Base-by-base conservation (phyloP, 2,888 invertebrate genomes). In the Trachelus tabidus region DNA sequence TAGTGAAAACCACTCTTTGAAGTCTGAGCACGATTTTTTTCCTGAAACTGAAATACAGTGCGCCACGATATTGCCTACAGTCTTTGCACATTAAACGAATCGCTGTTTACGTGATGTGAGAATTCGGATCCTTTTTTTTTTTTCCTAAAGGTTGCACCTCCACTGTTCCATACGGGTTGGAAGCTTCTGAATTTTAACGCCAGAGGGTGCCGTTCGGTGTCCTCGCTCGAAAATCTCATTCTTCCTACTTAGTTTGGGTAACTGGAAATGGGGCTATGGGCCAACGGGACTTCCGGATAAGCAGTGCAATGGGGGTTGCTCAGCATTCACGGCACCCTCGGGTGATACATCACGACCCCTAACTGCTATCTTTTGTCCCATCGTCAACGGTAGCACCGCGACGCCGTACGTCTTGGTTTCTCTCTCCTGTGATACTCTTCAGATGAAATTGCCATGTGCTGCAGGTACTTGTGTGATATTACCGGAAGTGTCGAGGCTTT, bases 321-420 rank as follows among this genome's bases (percentile, higher is more conserved):
- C 35, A 69, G 74, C 69, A 77, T 77, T 77, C 77, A 75, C 33
- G 69, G 37, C 40, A 35, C 68, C 74, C 74, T 15, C 69, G 69
- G 68, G 68, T 76, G 74, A 79, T 79, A 73, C 76, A 30, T 76
- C 76, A 73, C 73, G 75, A 76, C 76, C 71, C 75, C 37, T 69
- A 69, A 35, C 75, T 37, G 40, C 69, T 74, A 74, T 76, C 33
- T 73, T 30, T 35, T 75, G 76, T 76, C 68, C 37, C 69, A 75
- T 76, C 76, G 73, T 78, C 78, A 73, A 69, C 74, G 73, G 6
- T 12, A 75, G 34, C 76, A 68, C 71, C 35, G 56, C 40, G 69
- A 31, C 34, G 68, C 74, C 77, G 69, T 75, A 69, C 34, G 77
- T 77, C 77, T 75, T 9, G 6, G 56, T 23, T 56, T 56, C 56